A percentile compares a stretch with the other conserved stretches of the same genome.
phyloP scores from a whole-genome alignment of 92 coral and sea anemone species.

The Siderastrea radians region DNA sequence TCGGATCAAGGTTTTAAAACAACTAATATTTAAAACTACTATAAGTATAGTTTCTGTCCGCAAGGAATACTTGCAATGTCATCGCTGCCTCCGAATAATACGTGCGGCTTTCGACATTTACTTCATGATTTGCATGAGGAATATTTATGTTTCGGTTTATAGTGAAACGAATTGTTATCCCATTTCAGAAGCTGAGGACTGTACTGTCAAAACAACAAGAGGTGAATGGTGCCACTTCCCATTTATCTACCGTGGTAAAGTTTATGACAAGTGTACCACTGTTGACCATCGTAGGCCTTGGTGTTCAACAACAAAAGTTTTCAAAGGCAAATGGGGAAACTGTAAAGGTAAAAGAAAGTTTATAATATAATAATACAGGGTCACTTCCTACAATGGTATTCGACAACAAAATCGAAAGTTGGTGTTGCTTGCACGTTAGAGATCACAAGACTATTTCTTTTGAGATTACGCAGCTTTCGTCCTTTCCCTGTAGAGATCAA shows the following conservation, averaged over 20 bases:
- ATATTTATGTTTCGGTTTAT: neutral
- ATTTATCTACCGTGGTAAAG: slow-evolving; percentile 23
- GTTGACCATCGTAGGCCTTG: neutral
- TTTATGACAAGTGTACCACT: slow-evolving; percentile 1
- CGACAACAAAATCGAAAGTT: no score
- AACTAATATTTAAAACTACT: no score
- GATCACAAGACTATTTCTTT: no score
- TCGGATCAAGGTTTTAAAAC: no score
- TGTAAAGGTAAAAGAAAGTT: neutral
- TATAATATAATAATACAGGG: neutral
- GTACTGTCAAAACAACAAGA: slow-evolving; percentile 26
- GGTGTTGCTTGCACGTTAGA: no score
- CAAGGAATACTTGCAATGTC: no score
- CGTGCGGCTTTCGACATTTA: no score
- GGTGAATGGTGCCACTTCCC: slow-evolving; percentile 60
- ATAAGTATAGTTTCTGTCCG: no score
- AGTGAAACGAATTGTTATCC: neutral
- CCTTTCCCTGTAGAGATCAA: no score
- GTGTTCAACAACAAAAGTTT: slow-evolving; percentile 19
- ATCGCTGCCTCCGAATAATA: no score
- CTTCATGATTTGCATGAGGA: no score
- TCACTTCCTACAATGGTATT: neutral
- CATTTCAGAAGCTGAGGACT: slow-evolving; percentile 6
- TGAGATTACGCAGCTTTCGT: no score
- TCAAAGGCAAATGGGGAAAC: slow-evolving; percentile 11